These are phyloP conservation scores for Eupithecia tripunctaria DNA, from an alignment of 2,888 invertebrate species.

Conservation along the genomic window DNA sequence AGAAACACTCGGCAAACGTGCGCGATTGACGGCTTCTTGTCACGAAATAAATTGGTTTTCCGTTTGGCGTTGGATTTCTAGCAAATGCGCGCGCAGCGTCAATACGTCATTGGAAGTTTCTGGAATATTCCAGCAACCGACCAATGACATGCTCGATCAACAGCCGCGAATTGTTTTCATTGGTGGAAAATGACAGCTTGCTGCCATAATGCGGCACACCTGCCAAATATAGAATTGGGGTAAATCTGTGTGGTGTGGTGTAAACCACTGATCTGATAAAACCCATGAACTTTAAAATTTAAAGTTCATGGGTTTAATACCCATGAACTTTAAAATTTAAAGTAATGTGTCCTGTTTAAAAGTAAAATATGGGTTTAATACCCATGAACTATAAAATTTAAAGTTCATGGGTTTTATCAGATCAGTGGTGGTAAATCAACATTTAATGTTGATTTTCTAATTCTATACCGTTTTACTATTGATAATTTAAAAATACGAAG, in stretches of 20 bases:
- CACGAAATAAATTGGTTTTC: constrained; percentile 63
- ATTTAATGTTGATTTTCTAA: no score
- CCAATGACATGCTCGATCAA: constrained; percentile 63
- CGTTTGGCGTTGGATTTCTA: constrained; percentile 56
- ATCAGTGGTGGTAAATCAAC: no score
- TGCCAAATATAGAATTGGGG: constrained; percentile 48
- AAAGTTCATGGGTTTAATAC: no score
- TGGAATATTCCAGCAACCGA: constrained; percentile 71
- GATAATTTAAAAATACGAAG: no score
- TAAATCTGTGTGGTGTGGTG: constrained; percentile 25
- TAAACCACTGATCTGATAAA: neutral
- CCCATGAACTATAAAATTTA: no score
- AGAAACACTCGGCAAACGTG: constrained; percentile 78
- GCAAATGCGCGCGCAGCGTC: constrained; percentile 61
- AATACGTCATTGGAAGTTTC: constrained; percentile 73
- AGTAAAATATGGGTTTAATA: no score
- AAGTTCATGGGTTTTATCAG: neutral
- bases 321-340: no score
- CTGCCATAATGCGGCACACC: constrained; percentile 43
- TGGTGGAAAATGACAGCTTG: constrained; percentile 57
- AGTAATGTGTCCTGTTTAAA: no score
- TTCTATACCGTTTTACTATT: no score
- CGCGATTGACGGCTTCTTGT: constrained; percentile 81
- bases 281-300: no score
- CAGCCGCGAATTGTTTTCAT: constrained; percentile 54